These are phyloP conservation scores for Pogoniulus pusillus DNA, from an alignment of 2,797 vertebrate species.

Conservation along the genomic window DNA sequence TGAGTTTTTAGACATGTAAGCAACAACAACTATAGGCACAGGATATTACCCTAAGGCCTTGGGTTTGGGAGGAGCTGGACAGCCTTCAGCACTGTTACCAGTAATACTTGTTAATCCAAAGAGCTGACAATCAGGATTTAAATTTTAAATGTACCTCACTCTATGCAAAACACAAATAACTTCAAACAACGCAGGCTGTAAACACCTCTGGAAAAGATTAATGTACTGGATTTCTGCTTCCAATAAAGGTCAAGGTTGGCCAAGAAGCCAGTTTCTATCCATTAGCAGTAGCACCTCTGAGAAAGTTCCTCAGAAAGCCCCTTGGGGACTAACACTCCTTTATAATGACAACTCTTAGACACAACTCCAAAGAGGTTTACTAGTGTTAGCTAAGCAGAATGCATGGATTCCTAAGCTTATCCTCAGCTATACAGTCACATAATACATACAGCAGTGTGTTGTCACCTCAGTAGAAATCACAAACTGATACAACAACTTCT, in stretches of 20 bases:
- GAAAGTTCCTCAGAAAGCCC: neutral
- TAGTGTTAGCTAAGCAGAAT: neutral
- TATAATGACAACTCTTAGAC: neutral
- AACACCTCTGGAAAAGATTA: neutral
- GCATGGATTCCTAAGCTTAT: neutral
- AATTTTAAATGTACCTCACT: neutral
- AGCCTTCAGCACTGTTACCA: neutral
- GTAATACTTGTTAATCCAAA: slow-evolving; percentile 48
- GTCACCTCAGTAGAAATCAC: neutral
- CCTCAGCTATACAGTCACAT: neutral
- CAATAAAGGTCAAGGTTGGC: neutral
- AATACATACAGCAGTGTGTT: fast-evolving
- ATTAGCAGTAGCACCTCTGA: neutral
- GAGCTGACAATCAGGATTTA: neutral
- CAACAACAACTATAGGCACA: neutral
- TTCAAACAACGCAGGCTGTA: neutral
- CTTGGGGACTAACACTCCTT: neutral
- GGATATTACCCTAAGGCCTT: neutral
- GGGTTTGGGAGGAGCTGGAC: slow-evolving; percentile 16
- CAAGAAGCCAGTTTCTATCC: neutral
- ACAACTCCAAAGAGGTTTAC: neutral
- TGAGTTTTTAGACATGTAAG: neutral
- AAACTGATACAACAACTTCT: neutral
- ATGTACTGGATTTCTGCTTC: neutral
- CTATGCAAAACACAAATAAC: neutral